These are phyloP conservation scores for Mythimna albipuncta DNA, from an alignment of 2,888 invertebrate species.

Conservation along the genomic window DNA sequence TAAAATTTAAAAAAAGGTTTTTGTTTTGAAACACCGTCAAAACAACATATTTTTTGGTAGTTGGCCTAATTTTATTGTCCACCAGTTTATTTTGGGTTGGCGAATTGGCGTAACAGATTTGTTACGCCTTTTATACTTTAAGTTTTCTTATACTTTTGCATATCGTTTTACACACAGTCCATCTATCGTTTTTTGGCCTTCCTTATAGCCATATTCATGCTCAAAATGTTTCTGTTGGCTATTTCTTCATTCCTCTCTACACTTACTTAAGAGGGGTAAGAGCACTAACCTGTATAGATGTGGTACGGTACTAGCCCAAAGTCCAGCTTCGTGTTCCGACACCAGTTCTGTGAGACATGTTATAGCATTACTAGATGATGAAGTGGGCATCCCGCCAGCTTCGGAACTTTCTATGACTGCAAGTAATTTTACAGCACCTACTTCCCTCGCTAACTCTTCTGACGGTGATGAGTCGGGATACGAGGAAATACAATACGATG, in stretches of 20 bases:
- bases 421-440: slow-evolving; percentile 83
- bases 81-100: neutral
- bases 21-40: too few relatives aligned
- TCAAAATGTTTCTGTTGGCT: neutral
- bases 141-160: neutral
- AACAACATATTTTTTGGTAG: too few relatives aligned
- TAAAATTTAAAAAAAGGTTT: too few relatives aligned
- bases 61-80: neutral
- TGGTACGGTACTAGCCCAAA: slow-evolving; percentile 91
- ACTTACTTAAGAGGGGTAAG: neutral
- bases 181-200: neutral
- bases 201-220: neutral
- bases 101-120: neutral
- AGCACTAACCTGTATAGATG: slow-evolving; percentile 87
- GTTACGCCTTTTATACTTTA: too few relatives aligned
- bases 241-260: neutral
- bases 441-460: slow-evolving; percentile 83
- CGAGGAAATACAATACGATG: slow-evolving; percentile 77
- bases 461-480: slow-evolving; percentile 86
- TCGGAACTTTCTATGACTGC: slow-evolving; percentile 80
- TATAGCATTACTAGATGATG: slow-evolving; percentile 72
- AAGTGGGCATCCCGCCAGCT: slow-evolving; percentile 77
- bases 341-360: slow-evolving; percentile 81
- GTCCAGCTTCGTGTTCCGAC: slow-evolving; percentile 89
- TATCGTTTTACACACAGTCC: neutral